A percentile compares a stretch with the other conserved stretches of the same genome.
Conservation (phyloP, 2,888 invertebrate species). For the Protonemura montana region DNA sequence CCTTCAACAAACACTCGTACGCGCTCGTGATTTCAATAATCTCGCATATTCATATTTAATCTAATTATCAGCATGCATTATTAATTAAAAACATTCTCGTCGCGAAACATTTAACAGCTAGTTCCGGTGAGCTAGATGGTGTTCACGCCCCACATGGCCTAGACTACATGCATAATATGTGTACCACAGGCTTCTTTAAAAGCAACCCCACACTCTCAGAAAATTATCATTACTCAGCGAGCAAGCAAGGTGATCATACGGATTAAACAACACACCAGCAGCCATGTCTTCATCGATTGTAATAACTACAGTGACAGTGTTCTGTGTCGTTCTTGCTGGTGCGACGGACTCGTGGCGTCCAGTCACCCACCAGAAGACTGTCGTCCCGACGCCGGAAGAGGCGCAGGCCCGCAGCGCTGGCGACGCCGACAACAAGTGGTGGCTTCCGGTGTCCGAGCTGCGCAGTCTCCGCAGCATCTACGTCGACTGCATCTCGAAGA, state of each 20-base stretch:
- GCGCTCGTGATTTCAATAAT: neutral
- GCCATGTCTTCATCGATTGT: constrained; percentile 24
- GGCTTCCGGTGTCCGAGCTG: constrained; percentile 20
- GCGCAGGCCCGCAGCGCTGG: neutral
- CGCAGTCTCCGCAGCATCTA: constrained; percentile 58
- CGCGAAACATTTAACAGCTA: neutral
- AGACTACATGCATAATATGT: constrained; percentile 4
- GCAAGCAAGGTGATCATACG: neutral
- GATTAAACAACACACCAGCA: constrained; percentile 14
- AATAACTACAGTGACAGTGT: neutral
- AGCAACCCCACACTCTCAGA: neutral
- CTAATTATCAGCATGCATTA: neutral
- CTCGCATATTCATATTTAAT: neutral
- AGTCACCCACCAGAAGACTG: neutral
- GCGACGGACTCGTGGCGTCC: constrained; percentile 9
- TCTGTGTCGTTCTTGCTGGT: constrained; percentile 14
- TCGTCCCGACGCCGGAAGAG: neutral
- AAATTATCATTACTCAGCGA: neutral
- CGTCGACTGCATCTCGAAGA: constrained; percentile 68
- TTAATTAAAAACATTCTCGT: constrained; percentile 7
- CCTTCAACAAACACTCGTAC: neutral
- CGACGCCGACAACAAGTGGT: constrained; percentile 21
- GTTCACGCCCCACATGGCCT: constrained; percentile 44
- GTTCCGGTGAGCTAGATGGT: neutral
- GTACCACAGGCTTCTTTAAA: constrained; percentile 30